Conservation (phyloP, 2,888 invertebrate species). For the Mythimna loreyi region DNA sequence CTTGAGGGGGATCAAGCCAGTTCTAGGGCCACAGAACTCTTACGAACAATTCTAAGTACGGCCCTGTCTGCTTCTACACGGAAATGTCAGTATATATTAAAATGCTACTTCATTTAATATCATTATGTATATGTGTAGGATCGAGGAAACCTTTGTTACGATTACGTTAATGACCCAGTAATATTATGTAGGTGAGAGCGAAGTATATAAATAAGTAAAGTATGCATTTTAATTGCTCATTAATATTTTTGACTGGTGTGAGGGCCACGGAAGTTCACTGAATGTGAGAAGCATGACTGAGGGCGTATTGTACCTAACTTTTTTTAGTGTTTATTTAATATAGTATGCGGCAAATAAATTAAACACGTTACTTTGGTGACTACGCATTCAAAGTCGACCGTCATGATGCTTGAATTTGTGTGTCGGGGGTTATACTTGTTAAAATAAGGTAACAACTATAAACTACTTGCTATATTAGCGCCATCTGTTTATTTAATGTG, state of each 20-base stretch:
- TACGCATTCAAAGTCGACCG: too few species aligned
- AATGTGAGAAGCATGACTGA: neutral
- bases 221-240: neutral
- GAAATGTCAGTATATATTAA: slow-evolving; percentile 34
- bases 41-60: neutral
- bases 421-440: too few species aligned
- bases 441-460: too few species aligned
- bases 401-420: too few species aligned
- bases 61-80: slow-evolving; percentile 32
- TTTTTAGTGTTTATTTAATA: too few species aligned
- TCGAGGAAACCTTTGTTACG: slow-evolving; percentile 17
- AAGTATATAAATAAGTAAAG: neutral
- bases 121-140: neutral
- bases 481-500: too few species aligned
- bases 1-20: too few species aligned
- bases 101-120: slow-evolving; percentile 7
- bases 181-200: neutral
- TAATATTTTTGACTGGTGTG: neutral
- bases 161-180: slow-evolving; percentile 19
- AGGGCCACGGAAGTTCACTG: neutral
- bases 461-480: too few species aligned
- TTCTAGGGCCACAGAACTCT: too few species aligned
- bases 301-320: too few species aligned
- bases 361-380: too few species aligned
- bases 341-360: too few species aligned